These are phyloP conservation scores for Propsilocerus akamusi DNA, from an alignment of 1,140 invertebrate species.

Conservation along the genomic window DNA sequence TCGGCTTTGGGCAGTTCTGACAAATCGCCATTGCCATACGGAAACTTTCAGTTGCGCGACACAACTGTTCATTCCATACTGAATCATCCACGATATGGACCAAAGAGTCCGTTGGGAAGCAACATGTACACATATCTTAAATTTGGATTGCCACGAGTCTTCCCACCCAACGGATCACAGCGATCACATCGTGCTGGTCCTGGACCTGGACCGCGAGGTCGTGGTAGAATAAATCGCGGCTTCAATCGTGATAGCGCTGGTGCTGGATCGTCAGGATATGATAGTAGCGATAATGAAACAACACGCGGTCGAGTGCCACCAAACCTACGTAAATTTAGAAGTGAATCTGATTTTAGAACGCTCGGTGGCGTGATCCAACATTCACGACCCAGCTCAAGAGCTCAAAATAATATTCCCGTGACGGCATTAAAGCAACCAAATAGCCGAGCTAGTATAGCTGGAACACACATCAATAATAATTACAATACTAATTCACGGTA, in stretches of 20 bases:
- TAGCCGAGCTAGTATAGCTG: slow-evolving; percentile 21
- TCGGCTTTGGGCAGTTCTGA: slow-evolving; percentile 77
- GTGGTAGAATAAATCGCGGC: slow-evolving; percentile 19
- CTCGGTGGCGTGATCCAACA: slow-evolving; percentile 23
- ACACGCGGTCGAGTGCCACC: slow-evolving; percentile 30
- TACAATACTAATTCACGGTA: slow-evolving; percentile 20
- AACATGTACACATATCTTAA: slow-evolving; percentile 88
- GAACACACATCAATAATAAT: slow-evolving; percentile 12
- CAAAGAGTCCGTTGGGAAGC: slow-evolving; percentile 64
- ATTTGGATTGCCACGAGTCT: slow-evolving; percentile 76
- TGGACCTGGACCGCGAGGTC: slow-evolving; percentile 20
- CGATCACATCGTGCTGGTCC: slow-evolving; percentile 28
- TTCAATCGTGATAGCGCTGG: slow-evolving; percentile 20
- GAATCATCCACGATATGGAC: slow-evolving; percentile 74
- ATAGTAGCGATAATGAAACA: slow-evolving; percentile 57
- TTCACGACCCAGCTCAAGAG: slow-evolving; percentile 21
- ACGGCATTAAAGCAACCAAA: slow-evolving; percentile 20
- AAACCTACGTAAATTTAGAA: slow-evolving; percentile 47
- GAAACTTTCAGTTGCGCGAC: slow-evolving; percentile 80
- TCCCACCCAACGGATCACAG: slow-evolving; percentile 54
- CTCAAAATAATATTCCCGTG: slow-evolving; percentile 14
- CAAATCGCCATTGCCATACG: slow-evolving; percentile 77
- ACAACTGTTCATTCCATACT: slow-evolving; percentile 86
- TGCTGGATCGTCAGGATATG: slow-evolving; percentile 69
- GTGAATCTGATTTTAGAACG: slow-evolving; percentile 62